Base-by-base conservation (phyloP, 2,113 vertebrate species). In the Zosterops pallidus region DNA sequence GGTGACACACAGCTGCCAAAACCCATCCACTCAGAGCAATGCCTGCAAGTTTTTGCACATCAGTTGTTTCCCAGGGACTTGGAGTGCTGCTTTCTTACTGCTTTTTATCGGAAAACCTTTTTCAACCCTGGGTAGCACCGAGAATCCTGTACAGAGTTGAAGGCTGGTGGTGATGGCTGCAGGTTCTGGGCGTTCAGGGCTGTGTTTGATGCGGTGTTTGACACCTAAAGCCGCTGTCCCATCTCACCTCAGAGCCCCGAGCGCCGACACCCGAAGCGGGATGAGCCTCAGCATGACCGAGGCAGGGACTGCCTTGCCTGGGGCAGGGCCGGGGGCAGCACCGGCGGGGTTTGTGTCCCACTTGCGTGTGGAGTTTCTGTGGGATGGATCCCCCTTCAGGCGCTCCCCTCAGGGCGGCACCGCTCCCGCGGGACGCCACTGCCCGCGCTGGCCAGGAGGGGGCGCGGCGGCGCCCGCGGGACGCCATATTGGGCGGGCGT, bases 341-440 rank as follows among this genome's bases (percentile, higher is more conserved):
- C 15, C 11, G 1, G 8, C 22, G 14, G 9, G 10, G 0, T 35
- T 37, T 8, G 14, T 26, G 26, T 6, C 23, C 13, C 59, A 2
- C 11, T 9, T 2, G 0, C 28, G 9, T 46, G 13, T 5, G 28
- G 33, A 13, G 18, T 15, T 21, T 13, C 15, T 5, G n/a, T 4
- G 3, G 25, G 8, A 29, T 5, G 39, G 39, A 39, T 3, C 2
- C 6, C 44, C 2, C 23, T 1, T 16, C 4, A 11, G 1, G 9
- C 15, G 11, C 60, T 39, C 14, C 14, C 22, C 20, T 13, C 22
- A 49, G 56, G 35, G 56, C 14, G 3, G 31, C 41, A 0, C 55
- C 19, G 3, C 21, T 25, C 70, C 39, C 28, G 24, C 28, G 39
- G n/a, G 2, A 3, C 59, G 60, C 55, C 90, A 0, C 24, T 49